A percentile compares a stretch with the other conserved stretches of the same genome.
phyloP scores from a whole-genome alignment of 2,113 vertebrate species.

The Tragelaphus imberbis region DNA sequence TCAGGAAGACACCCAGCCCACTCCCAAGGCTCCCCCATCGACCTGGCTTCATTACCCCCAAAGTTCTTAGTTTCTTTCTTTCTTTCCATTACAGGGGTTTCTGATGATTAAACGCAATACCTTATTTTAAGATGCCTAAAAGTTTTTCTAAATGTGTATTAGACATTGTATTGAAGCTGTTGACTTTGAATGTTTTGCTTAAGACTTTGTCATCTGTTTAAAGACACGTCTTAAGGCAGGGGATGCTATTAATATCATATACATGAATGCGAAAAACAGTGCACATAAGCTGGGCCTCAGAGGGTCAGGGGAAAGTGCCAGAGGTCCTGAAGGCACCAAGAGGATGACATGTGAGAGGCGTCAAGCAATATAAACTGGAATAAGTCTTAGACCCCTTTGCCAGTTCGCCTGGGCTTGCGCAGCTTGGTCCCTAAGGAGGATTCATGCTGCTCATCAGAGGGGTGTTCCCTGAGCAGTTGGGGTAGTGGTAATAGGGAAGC shows the following conservation, averaged over 20 bases:
- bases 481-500: neutral
- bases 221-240: neutral
- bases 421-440: neutral
- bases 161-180: neutral
- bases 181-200: neutral
- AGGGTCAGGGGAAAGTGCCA: neutral
- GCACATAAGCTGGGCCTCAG: neutral
- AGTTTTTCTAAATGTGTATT: neutral
- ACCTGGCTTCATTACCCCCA: neutral
- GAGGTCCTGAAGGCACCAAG: neutral
- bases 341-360: accelerated
- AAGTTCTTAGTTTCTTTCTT: neutral
- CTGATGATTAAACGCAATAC: neutral
- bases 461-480: neutral
- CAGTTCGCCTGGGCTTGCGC: neutral
- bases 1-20: neutral
- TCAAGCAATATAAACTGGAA: accelerated
- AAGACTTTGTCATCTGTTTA: neutral
- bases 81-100: neutral
- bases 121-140: neutral
- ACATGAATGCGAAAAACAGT: too few species aligned
- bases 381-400: neutral
- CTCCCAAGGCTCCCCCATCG: neutral
- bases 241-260: neutral
- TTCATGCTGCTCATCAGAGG: accelerated